Evolutionary conservation across 2,888 invertebrate genomes (phyloP), one percentile per base, ranked within the genome.

Genomic region (Lathronympha strigana): DNA sequence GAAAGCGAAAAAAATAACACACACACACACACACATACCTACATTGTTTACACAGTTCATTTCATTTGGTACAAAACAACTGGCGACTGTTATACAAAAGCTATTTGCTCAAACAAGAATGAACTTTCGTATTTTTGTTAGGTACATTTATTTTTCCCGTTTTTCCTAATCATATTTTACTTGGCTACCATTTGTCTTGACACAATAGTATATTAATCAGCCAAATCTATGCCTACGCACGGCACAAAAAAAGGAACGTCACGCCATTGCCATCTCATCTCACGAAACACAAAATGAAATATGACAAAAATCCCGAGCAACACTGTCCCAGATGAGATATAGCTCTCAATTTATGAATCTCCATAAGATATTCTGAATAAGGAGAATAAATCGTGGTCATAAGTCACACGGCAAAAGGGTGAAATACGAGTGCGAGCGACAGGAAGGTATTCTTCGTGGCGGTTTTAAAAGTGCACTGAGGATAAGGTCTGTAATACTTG

Each of bases 311-410:
- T 64, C 64, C 58, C 47, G 36, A 66, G 60, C 61, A 66, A 66
- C 61, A 61, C 60, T 61, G 66, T 61, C 66, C 53, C 66, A 47
- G 36, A 54, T 61, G 66, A 66, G 66, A 66, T 61, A 66, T 66
- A 17, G 66, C 54, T 47, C 66, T 66, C 66, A 61, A 66, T 66
- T 66, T 66, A 66, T 66, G 66, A 66, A 66, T 66, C 66, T 66
- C 53, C 66, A 61, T 66, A 66, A 66, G 61, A 66, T 66, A 66
- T 66, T 66, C 66, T 61, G 66, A 66, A 61, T 66, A 66, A 66
- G 66, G 61, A 66, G 54, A 61, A 66, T 66, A 66, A 66, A 66
- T 66, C 61, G 66, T 36, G 23, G 60, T 31, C 47, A 54, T 66
- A 66, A 66, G 66, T 66, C 66, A 66, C 45, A 45, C 38, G 55